Evolutionary conservation across 2,113 vertebrate species (phyloP).

Genomic region (Crypturellus undulatus): DNA sequence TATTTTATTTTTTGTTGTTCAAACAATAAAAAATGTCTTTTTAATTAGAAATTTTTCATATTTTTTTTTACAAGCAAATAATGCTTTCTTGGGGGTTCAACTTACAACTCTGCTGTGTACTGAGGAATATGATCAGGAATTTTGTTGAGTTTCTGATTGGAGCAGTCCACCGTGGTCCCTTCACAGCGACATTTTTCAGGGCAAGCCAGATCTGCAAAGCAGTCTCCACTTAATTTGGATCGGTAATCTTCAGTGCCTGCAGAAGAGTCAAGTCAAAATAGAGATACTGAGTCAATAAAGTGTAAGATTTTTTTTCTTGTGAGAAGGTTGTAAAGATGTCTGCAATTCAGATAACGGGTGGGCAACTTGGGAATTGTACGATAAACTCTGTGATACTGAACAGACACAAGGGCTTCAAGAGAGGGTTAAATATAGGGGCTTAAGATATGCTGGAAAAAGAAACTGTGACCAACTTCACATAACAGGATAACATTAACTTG

Average conservation of each 20-base stretch:
- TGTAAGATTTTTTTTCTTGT: neutral
- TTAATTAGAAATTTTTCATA: neutral
- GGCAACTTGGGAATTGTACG: conserved; percentile 73
- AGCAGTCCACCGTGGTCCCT: conserved; percentile 97
- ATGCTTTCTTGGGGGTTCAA: conserved; percentile 16
- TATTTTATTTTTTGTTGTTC: neutral
- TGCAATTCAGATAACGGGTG: conserved; percentile 72
- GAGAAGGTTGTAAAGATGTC: conserved; percentile 57
- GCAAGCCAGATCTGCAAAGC: conserved; percentile 96
- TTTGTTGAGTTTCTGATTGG: conserved; percentile 95
- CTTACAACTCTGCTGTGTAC: conserved; percentile 97
- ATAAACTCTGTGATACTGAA: conserved; percentile 72
- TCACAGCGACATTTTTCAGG: conserved; percentile 98
- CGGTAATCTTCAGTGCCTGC: conserved; percentile 98
- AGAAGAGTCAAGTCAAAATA: conserved; percentile 75
- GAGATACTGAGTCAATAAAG: conserved; percentile 58
- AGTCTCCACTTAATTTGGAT: conserved; percentile 95
- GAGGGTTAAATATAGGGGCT: conserved; percentile 79
- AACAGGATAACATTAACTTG: conserved; percentile 78
- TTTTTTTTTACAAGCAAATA: neutral
- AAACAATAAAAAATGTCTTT: neutral
- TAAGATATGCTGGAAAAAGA: conserved; percentile 78
- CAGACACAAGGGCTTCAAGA: conserved; percentile 76
- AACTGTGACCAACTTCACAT: conserved; percentile 78
- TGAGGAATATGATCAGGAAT: conserved; percentile 97